A percentile compares a stretch with the other conserved stretches of the same genome.
Conservation (phyloP, 2,113 vertebrate genomes). For the Chaetura pelagica region DNA sequence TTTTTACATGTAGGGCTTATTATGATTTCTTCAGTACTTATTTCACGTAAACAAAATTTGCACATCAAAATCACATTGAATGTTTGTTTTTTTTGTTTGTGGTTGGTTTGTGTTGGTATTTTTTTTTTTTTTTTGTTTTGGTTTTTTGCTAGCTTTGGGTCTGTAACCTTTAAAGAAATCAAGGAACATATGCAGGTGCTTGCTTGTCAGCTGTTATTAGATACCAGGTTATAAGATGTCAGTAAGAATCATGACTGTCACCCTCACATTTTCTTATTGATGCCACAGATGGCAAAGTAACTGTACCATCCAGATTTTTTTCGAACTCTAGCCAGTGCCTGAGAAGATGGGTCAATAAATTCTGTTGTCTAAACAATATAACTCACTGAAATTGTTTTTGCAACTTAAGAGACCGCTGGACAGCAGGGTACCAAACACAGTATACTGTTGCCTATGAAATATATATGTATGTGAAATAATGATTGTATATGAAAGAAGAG, state of each 20-base stretch:
- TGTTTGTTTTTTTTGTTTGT: background rate
- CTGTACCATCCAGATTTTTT: constrained; percentile 24
- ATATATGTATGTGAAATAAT: background rate
- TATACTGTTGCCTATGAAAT: background rate
- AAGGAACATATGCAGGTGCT: background rate
- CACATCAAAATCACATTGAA: background rate
- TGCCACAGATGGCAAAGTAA: constrained; percentile 39
- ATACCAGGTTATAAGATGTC: constrained; percentile 54
- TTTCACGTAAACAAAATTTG: background rate
- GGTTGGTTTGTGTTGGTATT: no score
- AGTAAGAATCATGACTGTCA: constrained; percentile 55
- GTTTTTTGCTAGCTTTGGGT: background rate
- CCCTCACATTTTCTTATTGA: constrained; percentile 19
- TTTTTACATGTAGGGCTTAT: background rate
- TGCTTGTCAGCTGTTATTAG: constrained; percentile 53
- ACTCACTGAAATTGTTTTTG: constrained; percentile 63
- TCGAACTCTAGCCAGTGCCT: background rate
- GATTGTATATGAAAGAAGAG: background rate
- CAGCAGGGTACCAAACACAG: background rate
- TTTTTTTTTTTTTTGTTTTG: background rate
- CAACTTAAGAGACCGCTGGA: background rate
- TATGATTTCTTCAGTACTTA: background rate
- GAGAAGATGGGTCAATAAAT: constrained; percentile 61
- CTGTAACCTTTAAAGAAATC: background rate
- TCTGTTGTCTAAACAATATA: constrained; percentile 45